Conservation (phyloP, 2,797 vertebrate species). For the Sebastiscus albofasciatus region DNA sequence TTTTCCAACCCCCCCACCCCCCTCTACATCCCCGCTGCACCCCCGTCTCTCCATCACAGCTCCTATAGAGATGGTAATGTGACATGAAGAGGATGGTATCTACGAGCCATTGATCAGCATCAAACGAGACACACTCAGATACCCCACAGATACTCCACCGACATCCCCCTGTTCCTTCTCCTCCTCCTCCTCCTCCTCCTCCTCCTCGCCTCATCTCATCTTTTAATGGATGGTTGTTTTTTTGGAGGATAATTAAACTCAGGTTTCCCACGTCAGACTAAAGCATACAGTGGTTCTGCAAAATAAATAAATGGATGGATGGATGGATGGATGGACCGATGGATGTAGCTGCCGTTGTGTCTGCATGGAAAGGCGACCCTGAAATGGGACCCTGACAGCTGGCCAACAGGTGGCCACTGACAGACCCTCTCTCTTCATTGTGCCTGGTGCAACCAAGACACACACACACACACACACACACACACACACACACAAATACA, state of each 20-base stretch:
- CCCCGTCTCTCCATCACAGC: conserved; percentile 34
- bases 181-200: not conserved
- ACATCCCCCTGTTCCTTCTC: not conserved
- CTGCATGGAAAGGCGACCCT: conserved; percentile 72
- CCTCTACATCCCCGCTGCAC: not conserved
- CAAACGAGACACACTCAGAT: conserved; percentile 52
- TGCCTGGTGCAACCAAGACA: conserved; percentile 57
- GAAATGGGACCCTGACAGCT: conserved; percentile 85
- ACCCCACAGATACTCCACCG: not conserved
- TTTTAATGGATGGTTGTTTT: not conserved
- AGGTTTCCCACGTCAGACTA: not conserved
- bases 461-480: conserved; percentile 45
- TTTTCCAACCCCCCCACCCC: conserved; percentile 1
- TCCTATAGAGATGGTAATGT: conserved; percentile 78
- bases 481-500: conserved; percentile 37
- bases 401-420: conserved; percentile 85
- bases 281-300: not conserved
- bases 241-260: not conserved
- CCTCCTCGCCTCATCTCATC: not conserved
- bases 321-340: conserved; percentile 4
- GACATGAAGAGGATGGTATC: conserved; percentile 70
- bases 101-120: conserved; percentile 63
- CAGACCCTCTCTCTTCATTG: conserved; percentile 81
- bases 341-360: conserved; percentile 23
- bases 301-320: conserved; percentile 5